Percentiles rank a stretch among this genome's conserved stretches.
phyloP scores from a whole-genome alignment of 2,888 invertebrate species.

The Tineola bisselliella region DNA sequence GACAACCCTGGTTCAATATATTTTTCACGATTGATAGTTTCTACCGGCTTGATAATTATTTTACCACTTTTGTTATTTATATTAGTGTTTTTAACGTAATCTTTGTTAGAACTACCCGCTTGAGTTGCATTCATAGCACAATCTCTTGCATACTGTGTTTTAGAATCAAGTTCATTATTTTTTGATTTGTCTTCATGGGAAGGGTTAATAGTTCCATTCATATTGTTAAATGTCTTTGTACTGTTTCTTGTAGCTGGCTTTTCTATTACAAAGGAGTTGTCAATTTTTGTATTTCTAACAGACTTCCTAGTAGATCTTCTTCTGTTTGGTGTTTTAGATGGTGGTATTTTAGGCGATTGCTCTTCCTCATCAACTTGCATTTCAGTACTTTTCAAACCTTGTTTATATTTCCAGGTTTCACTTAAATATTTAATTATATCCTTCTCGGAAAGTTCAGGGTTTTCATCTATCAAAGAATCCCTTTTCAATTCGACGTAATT shows the following conservation, averaged over 20 bases:
- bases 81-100: no score
- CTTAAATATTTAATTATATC: slow-evolving; percentile 54
- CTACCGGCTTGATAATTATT: background rate
- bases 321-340: background rate
- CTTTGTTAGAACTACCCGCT: background rate
- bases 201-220: no score
- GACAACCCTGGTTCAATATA: background rate
- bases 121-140: no score
- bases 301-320: background rate
- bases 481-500: slow-evolving; percentile 55
- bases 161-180: no score
- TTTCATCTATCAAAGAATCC: slow-evolving; percentile 53
- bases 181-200: no score
- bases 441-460: slow-evolving; percentile 51
- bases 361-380: slow-evolving; percentile 30
- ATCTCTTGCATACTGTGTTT: no score
- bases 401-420: slow-evolving; percentile 57
- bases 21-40: background rate
- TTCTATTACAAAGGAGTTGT: background rate
- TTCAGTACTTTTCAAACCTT: slow-evolving; percentile 38
- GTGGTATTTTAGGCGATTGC: slow-evolving; percentile 17
- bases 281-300: no score
- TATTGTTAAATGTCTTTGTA: background rate
- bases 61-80: no score
- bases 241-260: background rate